Conservation (phyloP, 1,140 invertebrate genomes). For the Teleogryllus occipitalis region DNA sequence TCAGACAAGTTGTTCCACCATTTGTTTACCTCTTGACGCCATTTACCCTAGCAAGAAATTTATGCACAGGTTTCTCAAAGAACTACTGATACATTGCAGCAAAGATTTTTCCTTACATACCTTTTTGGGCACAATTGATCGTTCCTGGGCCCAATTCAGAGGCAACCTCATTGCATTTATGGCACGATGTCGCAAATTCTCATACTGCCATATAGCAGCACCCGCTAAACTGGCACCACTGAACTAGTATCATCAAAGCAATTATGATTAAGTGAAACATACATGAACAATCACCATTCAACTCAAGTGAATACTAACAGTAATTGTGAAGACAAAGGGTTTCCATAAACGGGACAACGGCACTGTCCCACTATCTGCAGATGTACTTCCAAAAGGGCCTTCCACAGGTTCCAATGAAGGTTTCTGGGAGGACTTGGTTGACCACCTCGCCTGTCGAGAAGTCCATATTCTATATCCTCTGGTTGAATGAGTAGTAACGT, state of each 20-base stretch:
- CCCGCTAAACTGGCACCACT: constrained; percentile 60
- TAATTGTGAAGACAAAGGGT: neutral
- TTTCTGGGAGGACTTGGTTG: neutral
- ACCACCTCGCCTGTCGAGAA: neutral
- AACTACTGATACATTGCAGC: too few species aligned
- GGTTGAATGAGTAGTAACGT: neutral
- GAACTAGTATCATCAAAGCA: constrained; percentile 46
- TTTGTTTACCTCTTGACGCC: constrained; percentile 48
- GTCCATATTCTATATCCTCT: neutral
- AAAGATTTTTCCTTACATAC: neutral
- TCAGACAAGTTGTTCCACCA: constrained; percentile 68
- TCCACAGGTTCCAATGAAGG: neutral
- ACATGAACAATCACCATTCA: neutral
- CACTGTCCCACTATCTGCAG: neutral
- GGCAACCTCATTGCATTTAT: constrained; percentile 22
- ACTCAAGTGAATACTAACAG: neutral
- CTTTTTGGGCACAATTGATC: neutral
- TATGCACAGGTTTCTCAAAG: too few species aligned
- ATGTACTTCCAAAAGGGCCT: neutral
- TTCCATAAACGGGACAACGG: neutral
- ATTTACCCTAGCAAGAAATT: constrained; percentile 38
- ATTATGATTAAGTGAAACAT: neutral
- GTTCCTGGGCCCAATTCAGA: constrained; percentile 9
- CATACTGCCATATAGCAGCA: constrained; percentile 82
- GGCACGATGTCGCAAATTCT: constrained; percentile 59